Evolutionary conservation across 2,888 invertebrate species (phyloP), one percentile per base, ranked within the genome.

Genomic region (Aricia artaxerxes): DNA sequence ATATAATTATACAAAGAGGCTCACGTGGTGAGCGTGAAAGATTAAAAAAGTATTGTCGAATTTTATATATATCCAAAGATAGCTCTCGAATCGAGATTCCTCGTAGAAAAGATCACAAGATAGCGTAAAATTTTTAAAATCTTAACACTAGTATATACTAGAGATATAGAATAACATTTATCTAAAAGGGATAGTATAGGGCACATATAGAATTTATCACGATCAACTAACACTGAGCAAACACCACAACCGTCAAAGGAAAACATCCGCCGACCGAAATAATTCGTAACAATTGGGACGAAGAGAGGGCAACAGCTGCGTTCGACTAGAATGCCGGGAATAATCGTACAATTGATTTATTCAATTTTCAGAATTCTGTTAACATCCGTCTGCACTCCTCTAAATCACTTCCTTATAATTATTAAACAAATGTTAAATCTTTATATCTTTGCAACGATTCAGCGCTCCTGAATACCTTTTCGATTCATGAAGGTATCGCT

Each of bases 11-110:
- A 78, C 24, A 61, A 31, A 75, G 35, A 44, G 40, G 35, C 73
- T 73, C 61, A 78, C 73, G 57, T n/a, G 57, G 80, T 80, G 78
- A 85, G 79, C 86, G 85, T 83, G 85, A 85, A 87, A 86, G 85
- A 85, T 86, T 87, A 87, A 82, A 88, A 88, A 88, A 89, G 88
- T 91, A 91, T 91, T 91, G 90, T 90, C 90, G 85, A 87, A 88
- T 81, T 83, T 88, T 87, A 85, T 85, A 85, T 83, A 87, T 75
- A 76, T 49, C 83, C 85, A 87, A 87, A 89, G 86, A 86, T 85
- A 87, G 85, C 86, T 85, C 87, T 85, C 88, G 40, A 89, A 87
- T 88, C 87, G 83, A 87, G 84, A 85, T 81, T 84, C 85, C 86
- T 85, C 80, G 85, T 84, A 89, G 86, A 87, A 86, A 82, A 88